Evolutionary conservation across 2,113 vertebrate genomes (phyloP).

Genomic region (Arizona elegans): DNA sequence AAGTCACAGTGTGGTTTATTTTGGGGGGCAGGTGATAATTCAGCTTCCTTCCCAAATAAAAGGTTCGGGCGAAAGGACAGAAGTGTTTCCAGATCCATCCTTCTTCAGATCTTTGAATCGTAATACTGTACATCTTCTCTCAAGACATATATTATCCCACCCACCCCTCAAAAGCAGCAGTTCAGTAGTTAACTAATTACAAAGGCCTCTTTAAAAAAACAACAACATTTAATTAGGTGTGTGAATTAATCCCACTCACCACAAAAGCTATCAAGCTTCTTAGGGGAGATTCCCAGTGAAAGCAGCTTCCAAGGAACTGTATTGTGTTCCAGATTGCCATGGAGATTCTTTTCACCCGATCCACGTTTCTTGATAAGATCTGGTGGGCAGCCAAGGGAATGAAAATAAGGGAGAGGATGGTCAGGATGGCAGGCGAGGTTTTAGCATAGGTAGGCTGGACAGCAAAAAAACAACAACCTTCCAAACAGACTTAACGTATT

Average conservation of each 20-base stretch:
- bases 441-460: not conserved
- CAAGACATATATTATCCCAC: not conserved
- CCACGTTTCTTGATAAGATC: slow-evolving; percentile 92
- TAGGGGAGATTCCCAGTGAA: slow-evolving; percentile 91
- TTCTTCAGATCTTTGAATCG: not conserved
- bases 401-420: not conserved
- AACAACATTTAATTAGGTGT: not conserved
- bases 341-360: slow-evolving; percentile 91
- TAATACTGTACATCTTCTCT: not conserved
- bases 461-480: not conserved
- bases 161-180: not conserved
- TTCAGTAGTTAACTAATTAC: not conserved
- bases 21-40: not conserved
- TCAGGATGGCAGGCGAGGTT: not conserved
- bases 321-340: slow-evolving; percentile 89
- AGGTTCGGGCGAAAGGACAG: not conserved
- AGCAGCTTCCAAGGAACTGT: slow-evolving; percentile 96
- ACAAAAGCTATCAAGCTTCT: slow-evolving; percentile 88
- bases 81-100: not conserved
- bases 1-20: not conserved
- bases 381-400: slow-evolving; percentile 65
- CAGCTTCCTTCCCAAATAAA: not conserved
- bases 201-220: not conserved
- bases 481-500: not conserved
- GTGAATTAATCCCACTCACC: slow-evolving; percentile 77